These are phyloP conservation scores for Heliothis virescens DNA, from an alignment of 1,140 invertebrate genomes.

Conservation along the genomic window DNA sequence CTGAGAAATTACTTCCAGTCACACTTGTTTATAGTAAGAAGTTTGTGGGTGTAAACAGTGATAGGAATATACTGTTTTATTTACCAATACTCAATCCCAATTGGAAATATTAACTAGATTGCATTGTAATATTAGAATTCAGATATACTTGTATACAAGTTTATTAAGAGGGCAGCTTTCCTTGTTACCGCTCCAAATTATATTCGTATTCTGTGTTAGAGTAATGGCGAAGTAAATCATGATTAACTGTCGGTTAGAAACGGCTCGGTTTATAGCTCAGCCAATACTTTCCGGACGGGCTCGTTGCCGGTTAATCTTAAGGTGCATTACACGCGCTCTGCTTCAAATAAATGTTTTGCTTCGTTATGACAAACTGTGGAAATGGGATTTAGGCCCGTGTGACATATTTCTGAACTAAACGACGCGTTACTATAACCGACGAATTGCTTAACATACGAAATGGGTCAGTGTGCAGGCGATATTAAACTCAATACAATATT, in stretches of 20 bases:
- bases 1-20: neutral
- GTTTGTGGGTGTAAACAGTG: too few relatives aligned
- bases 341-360: slow-evolving; percentile 1
- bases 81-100: too few relatives aligned
- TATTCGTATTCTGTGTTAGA: slow-evolving; percentile 30
- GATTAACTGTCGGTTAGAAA: slow-evolving; percentile 35
- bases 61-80: too few relatives aligned
- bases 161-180: neutral
- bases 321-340: neutral
- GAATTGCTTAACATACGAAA: neutral
- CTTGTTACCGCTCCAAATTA: slow-evolving; percentile 47
- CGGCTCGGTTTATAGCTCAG: slow-evolving; percentile 33
- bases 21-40: too few relatives aligned
- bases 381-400: neutral
- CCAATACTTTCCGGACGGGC: slow-evolving; percentile 22
- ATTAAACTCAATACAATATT: neutral
- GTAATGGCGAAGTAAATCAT: slow-evolving; percentile 39
- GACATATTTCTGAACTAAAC: neutral
- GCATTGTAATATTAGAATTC: too few relatives aligned
- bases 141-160: too few relatives aligned
- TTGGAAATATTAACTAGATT: too few relatives aligned
- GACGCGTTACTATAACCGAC: neutral
- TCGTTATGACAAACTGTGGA: neutral
- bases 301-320: slow-evolving; percentile 18
- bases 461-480: neutral